A percentile compares a stretch with the other conserved stretches of the same genome.
These are phyloP conservation scores for Smutsia temminckii DNA, from an alignment of 2,797 vertebrate species.

Conservation along the genomic window DNA sequence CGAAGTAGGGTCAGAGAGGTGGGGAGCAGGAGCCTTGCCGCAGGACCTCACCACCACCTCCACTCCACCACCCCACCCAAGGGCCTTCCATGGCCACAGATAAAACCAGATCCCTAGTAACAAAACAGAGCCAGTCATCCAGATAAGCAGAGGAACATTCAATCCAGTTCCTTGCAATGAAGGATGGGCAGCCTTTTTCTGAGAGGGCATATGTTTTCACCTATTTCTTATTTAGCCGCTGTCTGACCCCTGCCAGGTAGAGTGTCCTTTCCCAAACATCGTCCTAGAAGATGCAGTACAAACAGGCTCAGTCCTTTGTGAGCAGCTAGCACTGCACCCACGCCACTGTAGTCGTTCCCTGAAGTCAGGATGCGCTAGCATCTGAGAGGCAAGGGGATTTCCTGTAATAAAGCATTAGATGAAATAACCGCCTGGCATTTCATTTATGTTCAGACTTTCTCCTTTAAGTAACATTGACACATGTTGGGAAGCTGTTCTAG, in stretches of 20 bases:
- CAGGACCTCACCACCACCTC: not conserved
- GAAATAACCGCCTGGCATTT: not conserved
- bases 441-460: not conserved
- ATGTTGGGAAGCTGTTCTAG: not conserved
- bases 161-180: not conserved
- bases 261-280: not conserved
- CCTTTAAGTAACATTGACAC: not conserved
- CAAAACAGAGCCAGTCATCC: not conserved
- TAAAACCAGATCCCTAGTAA: not conserved
- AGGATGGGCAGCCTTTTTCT: not conserved
- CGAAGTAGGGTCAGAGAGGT: not conserved
- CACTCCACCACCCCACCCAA: not conserved
- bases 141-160: not conserved
- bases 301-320: accelerated
- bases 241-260: not conserved
- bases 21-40: not conserved
- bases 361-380: accelerated
- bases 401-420: not conserved
- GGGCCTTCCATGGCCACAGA: not conserved
- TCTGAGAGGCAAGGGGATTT: not conserved
- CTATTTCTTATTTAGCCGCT: not conserved
- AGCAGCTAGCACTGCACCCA: not conserved
- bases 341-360: not conserved
- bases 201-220: not conserved
- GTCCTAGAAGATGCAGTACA: not conserved